Conservation (phyloP, 2,797 vertebrate species). For the Cryptoprocta ferox region DNA sequence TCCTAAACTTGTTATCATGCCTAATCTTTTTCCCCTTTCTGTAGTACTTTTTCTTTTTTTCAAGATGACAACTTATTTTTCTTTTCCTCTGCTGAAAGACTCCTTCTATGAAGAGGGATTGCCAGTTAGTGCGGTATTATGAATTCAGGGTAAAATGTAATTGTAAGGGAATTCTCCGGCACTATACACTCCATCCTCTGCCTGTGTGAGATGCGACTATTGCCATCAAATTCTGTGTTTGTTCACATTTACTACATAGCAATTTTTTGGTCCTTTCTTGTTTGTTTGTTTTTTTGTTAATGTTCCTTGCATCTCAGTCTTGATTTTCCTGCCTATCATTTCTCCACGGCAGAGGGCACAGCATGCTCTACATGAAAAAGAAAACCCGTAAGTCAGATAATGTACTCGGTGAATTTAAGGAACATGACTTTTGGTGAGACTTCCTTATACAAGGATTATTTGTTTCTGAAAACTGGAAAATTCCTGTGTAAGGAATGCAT, state of each 20-base stretch:
- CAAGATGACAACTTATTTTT: slow-evolving; percentile 30
- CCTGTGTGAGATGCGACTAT: neutral
- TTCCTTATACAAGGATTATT: neutral
- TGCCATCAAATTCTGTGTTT: neutral
- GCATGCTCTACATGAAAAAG: neutral
- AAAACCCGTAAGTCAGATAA: slow-evolving; percentile 24
- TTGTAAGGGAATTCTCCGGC: neutral
- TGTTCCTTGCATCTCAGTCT: neutral
- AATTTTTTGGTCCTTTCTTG: neutral
- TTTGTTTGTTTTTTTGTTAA: neutral
- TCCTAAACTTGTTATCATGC: slow-evolving; percentile 5
- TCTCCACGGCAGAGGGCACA: slow-evolving; percentile 26
- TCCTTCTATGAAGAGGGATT: slow-evolving; percentile 8
- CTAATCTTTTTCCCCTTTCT: neutral
- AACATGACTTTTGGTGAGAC: neutral
- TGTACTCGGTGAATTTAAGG: slow-evolving; percentile 51
- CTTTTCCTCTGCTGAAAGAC: neutral
- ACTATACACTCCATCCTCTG: neutral
- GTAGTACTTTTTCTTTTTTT: neutral
- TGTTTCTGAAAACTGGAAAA: neutral
- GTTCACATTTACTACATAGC: neutral
- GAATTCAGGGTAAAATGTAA: neutral
- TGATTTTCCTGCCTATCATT: slow-evolving; percentile 24
- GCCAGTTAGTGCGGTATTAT: neutral
- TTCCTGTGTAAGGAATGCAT: neutral